phyloP scores from a whole-genome alignment of 2,888 invertebrate genomes.

The Sphaerolaimus hirsutus region DNA sequence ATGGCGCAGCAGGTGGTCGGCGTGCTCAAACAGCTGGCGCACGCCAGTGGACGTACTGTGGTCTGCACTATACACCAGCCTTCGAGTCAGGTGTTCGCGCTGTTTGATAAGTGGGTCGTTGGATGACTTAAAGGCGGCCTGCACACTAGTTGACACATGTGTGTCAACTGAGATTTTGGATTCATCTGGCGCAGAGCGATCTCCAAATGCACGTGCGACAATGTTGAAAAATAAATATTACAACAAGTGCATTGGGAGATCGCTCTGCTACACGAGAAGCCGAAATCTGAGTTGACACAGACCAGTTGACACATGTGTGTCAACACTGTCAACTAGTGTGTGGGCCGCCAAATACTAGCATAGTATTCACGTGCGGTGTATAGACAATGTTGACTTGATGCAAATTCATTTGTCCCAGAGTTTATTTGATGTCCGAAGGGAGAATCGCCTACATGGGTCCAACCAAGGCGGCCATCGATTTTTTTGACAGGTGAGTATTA shows the following conservation, averaged over 20 bases:
- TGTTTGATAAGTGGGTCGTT: conserved; percentile 45
- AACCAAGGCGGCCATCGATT: conserved; percentile 47
- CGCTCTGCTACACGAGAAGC: no score
- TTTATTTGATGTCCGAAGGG: conserved; percentile 61
- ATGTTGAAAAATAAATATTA: no score
- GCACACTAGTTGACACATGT: not conserved
- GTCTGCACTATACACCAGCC: conserved; percentile 83
- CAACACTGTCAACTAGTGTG: no score
- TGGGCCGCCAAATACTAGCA: no score
- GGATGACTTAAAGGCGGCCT: not conserved
- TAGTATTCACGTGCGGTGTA: no score
- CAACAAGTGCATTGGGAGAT: no score
- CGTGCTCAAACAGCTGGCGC: conserved; percentile 23
- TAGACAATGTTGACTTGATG: no score
- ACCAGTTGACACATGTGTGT: no score
- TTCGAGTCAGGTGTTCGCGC: conserved; percentile 57
- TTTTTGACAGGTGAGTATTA: conserved; percentile 43
- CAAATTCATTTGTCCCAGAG: conserved; percentile 13
- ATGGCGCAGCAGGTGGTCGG: conserved; percentile 24
- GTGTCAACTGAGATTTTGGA: no score
- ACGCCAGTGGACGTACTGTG: conserved; percentile 51
- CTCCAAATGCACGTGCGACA: no score
- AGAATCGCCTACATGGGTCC: conserved; percentile 56
- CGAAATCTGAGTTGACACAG: no score
- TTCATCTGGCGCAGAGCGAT: no score